phyloP scores from a whole-genome alignment of 2,113 vertebrate genomes.

The Trichechus manatus region DNA sequence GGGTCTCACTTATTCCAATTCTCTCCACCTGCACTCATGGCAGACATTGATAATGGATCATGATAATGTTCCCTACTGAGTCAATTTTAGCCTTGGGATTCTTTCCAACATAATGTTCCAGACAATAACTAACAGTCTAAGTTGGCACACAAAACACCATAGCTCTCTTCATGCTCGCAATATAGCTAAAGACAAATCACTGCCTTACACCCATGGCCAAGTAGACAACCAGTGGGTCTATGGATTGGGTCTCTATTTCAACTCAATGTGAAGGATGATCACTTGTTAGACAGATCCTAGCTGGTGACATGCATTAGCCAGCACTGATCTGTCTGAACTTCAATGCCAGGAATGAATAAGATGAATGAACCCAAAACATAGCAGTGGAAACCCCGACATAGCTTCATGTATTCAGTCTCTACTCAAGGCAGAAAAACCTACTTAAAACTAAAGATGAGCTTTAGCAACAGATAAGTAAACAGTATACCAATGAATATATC shows the following conservation, averaged over 20 bases:
- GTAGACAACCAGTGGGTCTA: background rate
- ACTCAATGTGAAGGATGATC: background rate
- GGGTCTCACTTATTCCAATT: background rate
- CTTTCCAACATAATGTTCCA: background rate
- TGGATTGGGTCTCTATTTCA: background rate
- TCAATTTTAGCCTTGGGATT: slow-evolving; percentile 2
- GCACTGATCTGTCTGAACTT: background rate
- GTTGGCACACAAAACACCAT: background rate
- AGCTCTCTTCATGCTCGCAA: background rate
- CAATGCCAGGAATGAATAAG: background rate
- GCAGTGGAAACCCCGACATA: background rate
- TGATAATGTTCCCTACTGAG: background rate
- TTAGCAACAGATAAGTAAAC: background rate
- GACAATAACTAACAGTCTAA: background rate
- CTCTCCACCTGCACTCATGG: background rate
- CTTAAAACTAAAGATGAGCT: slow-evolving; percentile 24
- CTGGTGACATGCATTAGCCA: background rate
- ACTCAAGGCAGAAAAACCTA: background rate
- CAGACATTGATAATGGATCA: slow-evolving; percentile 27
- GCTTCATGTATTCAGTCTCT: background rate
- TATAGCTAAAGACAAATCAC: background rate
- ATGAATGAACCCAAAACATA: background rate
- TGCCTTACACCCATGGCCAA: background rate
- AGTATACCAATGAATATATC: background rate
- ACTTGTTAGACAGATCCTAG: background rate